phyloP scores from a whole-genome alignment of 1,140 invertebrate genomes.

The Drosophila biarmipes region DNA sequence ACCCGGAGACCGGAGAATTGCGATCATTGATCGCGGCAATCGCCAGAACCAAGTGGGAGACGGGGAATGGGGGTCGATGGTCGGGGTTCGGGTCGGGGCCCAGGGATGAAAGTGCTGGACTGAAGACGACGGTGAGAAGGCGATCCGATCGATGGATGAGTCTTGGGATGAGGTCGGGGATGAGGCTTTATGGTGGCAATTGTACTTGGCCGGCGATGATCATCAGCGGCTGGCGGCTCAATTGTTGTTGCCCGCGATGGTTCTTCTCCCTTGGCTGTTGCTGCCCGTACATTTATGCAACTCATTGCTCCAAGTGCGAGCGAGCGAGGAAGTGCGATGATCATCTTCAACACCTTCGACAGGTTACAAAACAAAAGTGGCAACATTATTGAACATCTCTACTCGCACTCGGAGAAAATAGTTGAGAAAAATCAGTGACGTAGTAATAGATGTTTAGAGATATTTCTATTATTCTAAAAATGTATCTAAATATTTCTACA shows the following conservation, averaged over 20 bases:
- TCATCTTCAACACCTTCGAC: conserved; percentile 84
- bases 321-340: conserved; percentile 54
- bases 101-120: conserved; percentile 2
- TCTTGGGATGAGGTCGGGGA: conserved; percentile 33
- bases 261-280: conserved; percentile 26
- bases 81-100: conserved; percentile 1
- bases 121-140: conserved; percentile 16
- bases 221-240: conserved; percentile 66
- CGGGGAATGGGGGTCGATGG: not conserved
- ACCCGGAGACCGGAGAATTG: conserved; percentile 32
- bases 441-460: not conserved
- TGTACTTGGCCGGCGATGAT: conserved; percentile 76
- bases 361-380: conserved; percentile 84
- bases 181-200: conserved; percentile 79
- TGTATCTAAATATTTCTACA: no score
- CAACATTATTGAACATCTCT: conserved; percentile 78
- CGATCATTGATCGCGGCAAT: conserved; percentile 83
- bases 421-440: not conserved
- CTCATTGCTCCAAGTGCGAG: conserved; percentile 63
- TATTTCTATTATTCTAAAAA: no score
- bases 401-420: conserved; percentile 15
- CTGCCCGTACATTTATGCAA: conserved; percentile 78
- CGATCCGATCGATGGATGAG: conserved; percentile 33
- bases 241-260: conserved; percentile 61
- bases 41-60: conserved; percentile 49